Conservation (phyloP, 1,140 invertebrate genomes). For the Ceratoteleas bidentatus region DNA sequence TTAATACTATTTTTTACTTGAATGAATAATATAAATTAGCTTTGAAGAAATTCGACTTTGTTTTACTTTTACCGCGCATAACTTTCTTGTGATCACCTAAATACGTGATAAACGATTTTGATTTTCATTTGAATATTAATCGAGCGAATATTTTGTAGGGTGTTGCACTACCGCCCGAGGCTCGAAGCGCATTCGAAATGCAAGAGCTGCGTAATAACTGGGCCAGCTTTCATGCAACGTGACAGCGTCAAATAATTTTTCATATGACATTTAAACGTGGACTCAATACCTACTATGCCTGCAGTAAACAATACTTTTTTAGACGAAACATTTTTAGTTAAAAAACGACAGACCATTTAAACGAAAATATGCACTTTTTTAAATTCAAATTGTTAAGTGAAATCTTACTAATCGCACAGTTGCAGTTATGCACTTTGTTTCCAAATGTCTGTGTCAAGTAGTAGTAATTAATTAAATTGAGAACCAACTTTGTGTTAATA, state of each 20-base stretch:
- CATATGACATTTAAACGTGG: constrained; percentile 10
- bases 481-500: too few species aligned
- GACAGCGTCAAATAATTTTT: constrained; percentile 40
- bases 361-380: too few species aligned
- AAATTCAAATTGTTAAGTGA: too few species aligned
- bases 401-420: too few species aligned
- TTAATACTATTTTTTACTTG: too few species aligned
- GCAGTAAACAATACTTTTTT: neutral
- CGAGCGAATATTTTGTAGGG: constrained; percentile 23
- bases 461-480: too few species aligned
- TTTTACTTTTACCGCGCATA: neutral
- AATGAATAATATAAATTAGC: too few species aligned
- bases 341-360: too few species aligned
- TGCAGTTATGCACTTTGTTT: too few species aligned
- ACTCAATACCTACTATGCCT: constrained; percentile 11
- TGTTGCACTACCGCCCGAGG: constrained; percentile 23
- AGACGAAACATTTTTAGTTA: too few species aligned
- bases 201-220: constrained; percentile 37
- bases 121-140: constrained; percentile 35
- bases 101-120: constrained; percentile 16
- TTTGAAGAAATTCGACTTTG: too few species aligned
- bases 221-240: constrained; percentile 50
- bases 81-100: constrained; percentile 10
- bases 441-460: too few species aligned
- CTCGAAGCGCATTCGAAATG: constrained; percentile 36